Percentiles rank a stretch among this genome's conserved stretches.
Conservation (phyloP, 2,113 vertebrate species). For the Turdus rufiventris region DNA sequence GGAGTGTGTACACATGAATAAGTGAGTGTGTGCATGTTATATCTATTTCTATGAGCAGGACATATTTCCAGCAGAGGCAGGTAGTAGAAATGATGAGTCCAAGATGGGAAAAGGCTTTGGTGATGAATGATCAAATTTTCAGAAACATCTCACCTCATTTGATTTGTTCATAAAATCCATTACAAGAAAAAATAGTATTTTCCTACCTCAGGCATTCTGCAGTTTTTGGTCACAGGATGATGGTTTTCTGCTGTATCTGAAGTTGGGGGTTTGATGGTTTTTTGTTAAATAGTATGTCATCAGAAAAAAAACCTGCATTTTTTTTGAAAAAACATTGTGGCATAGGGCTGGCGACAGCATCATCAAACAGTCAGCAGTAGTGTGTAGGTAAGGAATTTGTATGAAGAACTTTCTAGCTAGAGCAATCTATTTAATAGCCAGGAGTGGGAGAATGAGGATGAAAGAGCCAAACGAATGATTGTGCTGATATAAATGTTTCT, state of each 20-base stretch:
- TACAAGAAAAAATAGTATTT: conserved; percentile 64
- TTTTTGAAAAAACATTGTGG: neutral
- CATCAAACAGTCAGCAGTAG: conserved; percentile 24
- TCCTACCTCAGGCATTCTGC: conserved; percentile 35
- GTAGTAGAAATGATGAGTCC: conserved; percentile 49
- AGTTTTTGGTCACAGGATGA: conserved; percentile 28
- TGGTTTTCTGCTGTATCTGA: conserved; percentile 39
- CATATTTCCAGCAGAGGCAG: neutral
- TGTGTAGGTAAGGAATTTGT: conserved; percentile 21
- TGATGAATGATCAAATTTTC: conserved; percentile 67
- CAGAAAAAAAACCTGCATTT: neutral
- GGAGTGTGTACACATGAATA: neutral
- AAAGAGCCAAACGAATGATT: neutral
- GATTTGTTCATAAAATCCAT: conserved; percentile 63
- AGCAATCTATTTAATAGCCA: neutral
- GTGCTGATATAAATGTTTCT: neutral
- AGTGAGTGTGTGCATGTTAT: neutral
- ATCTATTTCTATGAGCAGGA: conserved; percentile 16
- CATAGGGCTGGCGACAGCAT: neutral
- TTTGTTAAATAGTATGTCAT: conserved; percentile 31
- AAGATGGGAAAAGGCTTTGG: conserved; percentile 43
- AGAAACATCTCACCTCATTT: conserved; percentile 59
- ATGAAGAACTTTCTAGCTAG: neutral
- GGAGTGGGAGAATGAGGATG: neutral
- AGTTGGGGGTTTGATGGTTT: conserved; percentile 15